Conservation (phyloP, 2,113 vertebrate genomes). For the Microcebus griseorufus region DNA sequence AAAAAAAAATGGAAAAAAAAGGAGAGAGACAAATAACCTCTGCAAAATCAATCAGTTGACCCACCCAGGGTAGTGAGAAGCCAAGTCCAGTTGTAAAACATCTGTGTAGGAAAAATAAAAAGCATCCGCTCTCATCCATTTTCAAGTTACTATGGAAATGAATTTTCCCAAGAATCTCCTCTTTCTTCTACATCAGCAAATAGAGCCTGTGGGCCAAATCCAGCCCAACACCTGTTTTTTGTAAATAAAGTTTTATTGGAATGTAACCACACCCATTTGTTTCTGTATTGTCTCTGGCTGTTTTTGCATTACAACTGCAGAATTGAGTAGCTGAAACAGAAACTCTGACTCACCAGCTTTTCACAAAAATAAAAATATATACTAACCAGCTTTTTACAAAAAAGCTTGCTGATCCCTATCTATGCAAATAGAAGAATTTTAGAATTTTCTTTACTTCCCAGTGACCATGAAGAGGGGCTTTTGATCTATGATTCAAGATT, state of each 20-base stretch:
- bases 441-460: conserved; percentile 6
- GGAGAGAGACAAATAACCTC: conserved; percentile 56
- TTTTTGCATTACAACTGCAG: not conserved
- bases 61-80: conserved; percentile 16
- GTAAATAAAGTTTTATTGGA: conserved; percentile 64
- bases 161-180: conserved; percentile 6
- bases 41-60: conserved; percentile 64
- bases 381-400: not conserved
- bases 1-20: not conserved
- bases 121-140: not conserved
- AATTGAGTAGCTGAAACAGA: not conserved
- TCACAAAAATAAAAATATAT: conserved; percentile 10
- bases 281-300: not conserved
- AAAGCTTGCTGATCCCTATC: not conserved
- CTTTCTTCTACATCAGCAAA: not conserved
- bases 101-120: conserved; percentile 21
- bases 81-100: conserved; percentile 64
- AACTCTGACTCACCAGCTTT: not conserved
- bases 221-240: conserved; percentile 17
- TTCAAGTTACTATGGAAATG: conserved; percentile 57
- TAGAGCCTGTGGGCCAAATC: not conserved
- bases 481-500: not conserved
- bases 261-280: not conserved
- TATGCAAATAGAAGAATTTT: not conserved
- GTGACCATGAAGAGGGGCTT: not conserved